Evolutionary conservation across 2,113 vertebrate genomes (phyloP).

Genomic region (Etia nguti): DNA sequence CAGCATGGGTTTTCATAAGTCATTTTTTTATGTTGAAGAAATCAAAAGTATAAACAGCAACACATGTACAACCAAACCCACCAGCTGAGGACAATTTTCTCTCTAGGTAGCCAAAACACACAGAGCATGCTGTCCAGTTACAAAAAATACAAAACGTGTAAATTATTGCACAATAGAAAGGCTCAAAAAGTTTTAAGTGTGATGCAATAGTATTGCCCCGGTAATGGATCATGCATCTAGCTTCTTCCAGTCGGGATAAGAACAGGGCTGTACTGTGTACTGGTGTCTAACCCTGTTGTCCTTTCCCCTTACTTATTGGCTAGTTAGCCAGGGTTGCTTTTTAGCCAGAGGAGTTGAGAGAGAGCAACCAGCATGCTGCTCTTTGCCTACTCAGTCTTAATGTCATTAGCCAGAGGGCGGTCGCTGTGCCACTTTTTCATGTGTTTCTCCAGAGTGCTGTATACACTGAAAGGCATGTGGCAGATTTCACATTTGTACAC

Average conservation of each 20-base stretch:
- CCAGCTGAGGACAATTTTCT: slow-evolving; percentile 83
- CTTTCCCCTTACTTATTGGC: slow-evolving; percentile 52
- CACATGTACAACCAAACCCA: slow-evolving; percentile 88
- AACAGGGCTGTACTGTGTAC: slow-evolving; percentile 70
- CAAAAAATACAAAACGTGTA: slow-evolving; percentile 98
- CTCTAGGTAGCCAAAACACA: slow-evolving; percentile 94
- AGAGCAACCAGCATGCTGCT: slow-evolving; percentile 44
- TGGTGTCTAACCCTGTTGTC: slow-evolving; percentile 82
- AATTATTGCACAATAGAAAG: slow-evolving; percentile 99
- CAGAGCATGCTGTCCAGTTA: slow-evolving; percentile 93
- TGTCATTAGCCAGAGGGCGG: slow-evolving; percentile 95
- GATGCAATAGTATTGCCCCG: slow-evolving; percentile 94
- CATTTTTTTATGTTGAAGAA: slow-evolving; percentile 58
- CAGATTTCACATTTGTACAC: slow-evolving; percentile 99
- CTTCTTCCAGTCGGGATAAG: slow-evolving; percentile 70
- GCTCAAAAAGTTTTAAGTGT: slow-evolving; percentile 92
- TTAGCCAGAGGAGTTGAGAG: slow-evolving; percentile 52
- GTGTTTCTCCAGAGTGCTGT: slow-evolving; percentile 99
- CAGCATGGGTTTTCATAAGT: slow-evolving; percentile 80
- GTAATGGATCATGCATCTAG: slow-evolving; percentile 94
- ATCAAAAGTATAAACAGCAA: slow-evolving; percentile 84
- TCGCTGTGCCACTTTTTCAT: slow-evolving; percentile 99
- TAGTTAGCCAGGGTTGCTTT: slow-evolving; percentile 51
- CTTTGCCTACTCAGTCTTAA: slow-evolving; percentile 96
- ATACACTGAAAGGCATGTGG: slow-evolving; percentile 99